A percentile compares a stretch with the other conserved stretches of the same genome.
Evolutionary conservation across 2,888 invertebrate genomes (phyloP).

Genomic region (Unio delphinus): DNA sequence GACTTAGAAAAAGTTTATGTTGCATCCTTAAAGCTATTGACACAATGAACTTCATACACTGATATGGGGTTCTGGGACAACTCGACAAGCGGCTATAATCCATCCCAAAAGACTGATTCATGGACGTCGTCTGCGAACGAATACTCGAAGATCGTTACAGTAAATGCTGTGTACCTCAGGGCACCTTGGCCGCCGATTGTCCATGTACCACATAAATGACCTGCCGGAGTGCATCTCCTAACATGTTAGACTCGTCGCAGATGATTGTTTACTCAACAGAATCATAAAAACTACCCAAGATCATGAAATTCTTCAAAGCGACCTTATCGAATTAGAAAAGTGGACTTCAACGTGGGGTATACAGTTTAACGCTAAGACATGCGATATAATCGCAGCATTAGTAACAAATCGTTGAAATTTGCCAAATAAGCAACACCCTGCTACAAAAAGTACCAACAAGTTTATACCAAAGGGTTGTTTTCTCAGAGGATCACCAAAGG

Average conservation of each 20-base stretch:
- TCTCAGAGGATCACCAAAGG: too few relatives aligned
- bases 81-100: background rate
- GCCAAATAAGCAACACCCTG: too few relatives aligned
- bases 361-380: too few relatives aligned
- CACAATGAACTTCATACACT: slow-evolving; percentile 8
- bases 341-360: too few relatives aligned
- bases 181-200: background rate
- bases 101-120: slow-evolving; percentile 3
- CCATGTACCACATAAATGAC: slow-evolving; percentile 5
- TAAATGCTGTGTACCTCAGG: background rate
- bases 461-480: too few relatives aligned
- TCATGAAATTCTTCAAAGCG: too few relatives aligned
- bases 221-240: background rate
- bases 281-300: background rate
- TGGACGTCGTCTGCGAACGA: slow-evolving; percentile 8
- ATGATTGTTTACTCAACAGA: slow-evolving; percentile 3
- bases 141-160: background rate
- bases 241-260: background rate
- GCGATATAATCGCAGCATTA: too few relatives aligned
- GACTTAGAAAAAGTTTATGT: slow-evolving; percentile 7
- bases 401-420: too few relatives aligned
- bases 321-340: too few relatives aligned
- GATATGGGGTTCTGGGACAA: slow-evolving; percentile 5
- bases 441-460: too few relatives aligned
- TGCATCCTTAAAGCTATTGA: slow-evolving; percentile 7